phyloP scores from a whole-genome alignment of 1,140 invertebrate genomes.

The Drosophila azteca region DNA sequence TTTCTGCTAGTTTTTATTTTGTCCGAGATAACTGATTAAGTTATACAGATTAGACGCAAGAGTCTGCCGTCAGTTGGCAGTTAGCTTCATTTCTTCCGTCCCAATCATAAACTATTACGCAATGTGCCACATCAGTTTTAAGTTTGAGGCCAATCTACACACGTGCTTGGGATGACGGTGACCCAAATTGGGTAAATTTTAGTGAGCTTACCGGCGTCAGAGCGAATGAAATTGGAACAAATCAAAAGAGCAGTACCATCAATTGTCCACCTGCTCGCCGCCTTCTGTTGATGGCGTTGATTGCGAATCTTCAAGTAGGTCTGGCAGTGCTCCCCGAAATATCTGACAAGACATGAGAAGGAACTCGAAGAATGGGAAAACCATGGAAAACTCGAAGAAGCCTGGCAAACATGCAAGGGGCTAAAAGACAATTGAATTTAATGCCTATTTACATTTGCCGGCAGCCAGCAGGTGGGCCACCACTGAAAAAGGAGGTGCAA shows the following conservation, averaged over 20 bases:
- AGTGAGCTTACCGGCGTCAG: slow-evolving; percentile 47
- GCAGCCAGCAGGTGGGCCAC: slow-evolving; percentile 25
- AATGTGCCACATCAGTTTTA: slow-evolving; percentile 17
- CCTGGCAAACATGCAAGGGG: no score
- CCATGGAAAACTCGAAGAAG: slow-evolving; percentile 10
- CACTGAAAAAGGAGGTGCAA: not conserved
- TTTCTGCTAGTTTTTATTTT: slow-evolving; percentile 27
- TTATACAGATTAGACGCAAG: slow-evolving; percentile 65
- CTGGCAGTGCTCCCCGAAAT: slow-evolving; percentile 24
- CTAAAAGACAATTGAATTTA: slow-evolving; percentile 69
- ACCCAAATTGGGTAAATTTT: slow-evolving; percentile 48
- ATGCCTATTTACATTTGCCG: slow-evolving; percentile 73
- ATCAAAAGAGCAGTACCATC: slow-evolving; percentile 70
- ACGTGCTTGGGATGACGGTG: slow-evolving; percentile 4
- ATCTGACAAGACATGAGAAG: slow-evolving; percentile 22
- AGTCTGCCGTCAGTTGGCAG: slow-evolving; percentile 43
- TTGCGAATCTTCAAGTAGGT: slow-evolving; percentile 63
- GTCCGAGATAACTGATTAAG: slow-evolving; percentile 57
- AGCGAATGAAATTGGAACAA: slow-evolving; percentile 53
- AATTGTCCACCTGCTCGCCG: slow-evolving; percentile 55
- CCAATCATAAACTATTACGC: slow-evolving; percentile 47
- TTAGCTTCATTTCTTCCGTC: slow-evolving; percentile 25
- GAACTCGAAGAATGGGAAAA: not conserved
- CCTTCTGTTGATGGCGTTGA: slow-evolving; percentile 56
- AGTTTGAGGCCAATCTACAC: slow-evolving; percentile 1